A percentile compares a stretch with the other conserved stretches of the same genome.
These are phyloP conservation scores for Drosophila oshimai DNA, from an alignment of 1,140 invertebrate species.

Conservation along the genomic window DNA sequence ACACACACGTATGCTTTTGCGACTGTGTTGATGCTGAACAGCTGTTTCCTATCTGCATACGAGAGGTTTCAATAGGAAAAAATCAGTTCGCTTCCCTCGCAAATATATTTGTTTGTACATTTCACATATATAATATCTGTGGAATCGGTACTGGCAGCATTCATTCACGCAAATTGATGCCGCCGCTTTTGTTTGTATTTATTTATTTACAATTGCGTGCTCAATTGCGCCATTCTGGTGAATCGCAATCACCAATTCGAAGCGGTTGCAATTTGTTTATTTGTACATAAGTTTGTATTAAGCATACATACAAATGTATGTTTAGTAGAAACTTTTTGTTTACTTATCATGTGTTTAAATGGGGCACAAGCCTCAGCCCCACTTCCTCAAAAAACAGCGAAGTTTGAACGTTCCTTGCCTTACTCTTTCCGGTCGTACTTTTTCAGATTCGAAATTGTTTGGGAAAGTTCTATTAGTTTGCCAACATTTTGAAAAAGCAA, in stretches of 20 bases:
- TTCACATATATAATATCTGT: background rate
- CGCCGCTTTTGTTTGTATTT: constrained; percentile 12
- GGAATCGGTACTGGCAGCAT: background rate
- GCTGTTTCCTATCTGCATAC: constrained; percentile 54
- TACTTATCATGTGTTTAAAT: background rate
- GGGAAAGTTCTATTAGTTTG: no score
- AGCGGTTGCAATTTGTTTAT: background rate
- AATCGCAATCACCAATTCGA: constrained; percentile 14
- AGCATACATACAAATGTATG: background rate
- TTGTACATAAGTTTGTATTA: no score
- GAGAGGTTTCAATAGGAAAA: constrained; percentile 11
- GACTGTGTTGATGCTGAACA: constrained; percentile 61
- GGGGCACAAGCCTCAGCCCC: background rate
- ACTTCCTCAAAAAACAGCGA: background rate
- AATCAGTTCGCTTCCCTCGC: background rate
- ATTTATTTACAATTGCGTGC: constrained; percentile 22
- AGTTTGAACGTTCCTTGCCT: background rate
- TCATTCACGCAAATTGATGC: constrained; percentile 28
- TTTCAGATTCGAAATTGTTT: no score
- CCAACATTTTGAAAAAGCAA: no score
- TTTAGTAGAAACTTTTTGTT: background rate
- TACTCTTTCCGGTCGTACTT: background rate
- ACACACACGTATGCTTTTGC: background rate
- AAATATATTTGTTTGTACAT: background rate
- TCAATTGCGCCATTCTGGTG: constrained; percentile 2